Evolutionary conservation across 2,797 vertebrate species (phyloP).

Genomic region (Aeoliscus strigatus): DNA sequence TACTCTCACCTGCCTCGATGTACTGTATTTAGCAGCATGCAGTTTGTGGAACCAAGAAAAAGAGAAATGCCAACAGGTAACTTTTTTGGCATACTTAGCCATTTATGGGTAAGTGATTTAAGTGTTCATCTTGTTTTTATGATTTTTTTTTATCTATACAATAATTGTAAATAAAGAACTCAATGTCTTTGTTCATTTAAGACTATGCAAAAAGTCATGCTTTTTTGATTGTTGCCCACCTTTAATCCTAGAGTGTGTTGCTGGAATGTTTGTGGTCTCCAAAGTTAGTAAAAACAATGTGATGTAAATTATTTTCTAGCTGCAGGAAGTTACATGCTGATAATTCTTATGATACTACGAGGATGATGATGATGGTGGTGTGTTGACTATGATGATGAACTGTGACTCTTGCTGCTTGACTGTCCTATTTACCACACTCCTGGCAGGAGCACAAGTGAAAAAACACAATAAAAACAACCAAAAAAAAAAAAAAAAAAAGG

Average conservation of each 20-base stretch:
- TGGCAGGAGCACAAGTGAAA: slow-evolving; percentile 84
- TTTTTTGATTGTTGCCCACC: slow-evolving; percentile 88
- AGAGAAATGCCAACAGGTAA: slow-evolving; percentile 82
- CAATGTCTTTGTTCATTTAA: slow-evolving; percentile 99
- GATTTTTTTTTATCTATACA: slow-evolving; percentile 99
- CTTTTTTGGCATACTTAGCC: slow-evolving; percentile 90
- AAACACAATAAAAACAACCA: slow-evolving; percentile 66
- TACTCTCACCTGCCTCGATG: slow-evolving; percentile 89
- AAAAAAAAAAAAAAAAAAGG: slow-evolving; percentile 58
- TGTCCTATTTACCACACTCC: slow-evolving; percentile 81
- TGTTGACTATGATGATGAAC: slow-evolving; percentile 66
- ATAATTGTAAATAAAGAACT: slow-evolving; percentile 99
- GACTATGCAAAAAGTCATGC: slow-evolving; percentile 99
- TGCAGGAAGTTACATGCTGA: slow-evolving; percentile 69
- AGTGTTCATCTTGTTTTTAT: slow-evolving; percentile 99
- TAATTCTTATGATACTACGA: slow-evolving; percentile 46
- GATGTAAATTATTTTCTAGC: slow-evolving; percentile 89
- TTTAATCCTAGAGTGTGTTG: slow-evolving; percentile 84
- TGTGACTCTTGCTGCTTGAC: slow-evolving; percentile 86
- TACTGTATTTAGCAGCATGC: slow-evolving; percentile 99
- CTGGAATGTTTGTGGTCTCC: slow-evolving; percentile 91
- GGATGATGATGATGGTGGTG: slow-evolving; percentile 31
- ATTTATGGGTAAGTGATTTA: slow-evolving; percentile 93
- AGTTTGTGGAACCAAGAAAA: slow-evolving; percentile 89
- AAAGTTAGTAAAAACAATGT: slow-evolving; percentile 83